These are phyloP conservation scores for Rhinatrema bivittatum DNA, from an alignment of 2,797 vertebrate species.

Conservation along the genomic window DNA sequence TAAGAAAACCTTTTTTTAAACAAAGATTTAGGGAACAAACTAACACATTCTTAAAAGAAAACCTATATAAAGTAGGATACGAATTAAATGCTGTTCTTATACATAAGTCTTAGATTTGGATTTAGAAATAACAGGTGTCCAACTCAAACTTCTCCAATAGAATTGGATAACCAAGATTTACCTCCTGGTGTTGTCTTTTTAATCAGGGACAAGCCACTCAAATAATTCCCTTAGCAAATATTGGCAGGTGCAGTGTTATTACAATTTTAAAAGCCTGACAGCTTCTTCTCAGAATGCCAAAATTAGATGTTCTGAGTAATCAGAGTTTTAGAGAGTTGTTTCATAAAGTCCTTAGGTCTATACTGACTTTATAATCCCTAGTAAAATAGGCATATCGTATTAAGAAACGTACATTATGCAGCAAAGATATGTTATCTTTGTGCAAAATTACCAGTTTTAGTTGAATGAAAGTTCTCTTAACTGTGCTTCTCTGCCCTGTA, in stretches of 20 bases:
- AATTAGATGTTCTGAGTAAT: too few relatives aligned
- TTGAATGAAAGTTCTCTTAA: too few relatives aligned
- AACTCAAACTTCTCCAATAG: neutral
- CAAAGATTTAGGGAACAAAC: constrained; percentile 10
- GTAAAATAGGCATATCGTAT: too few relatives aligned
- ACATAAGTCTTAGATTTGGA: neutral
- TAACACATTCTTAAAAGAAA: neutral
- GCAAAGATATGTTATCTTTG: too few relatives aligned
- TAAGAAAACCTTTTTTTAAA: too few relatives aligned
- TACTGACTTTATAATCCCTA: too few relatives aligned
- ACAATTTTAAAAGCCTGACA: neutral
- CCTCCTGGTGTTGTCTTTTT: neutral
- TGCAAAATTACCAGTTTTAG: too few relatives aligned
- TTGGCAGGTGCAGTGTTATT: neutral
- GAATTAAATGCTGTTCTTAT: neutral
- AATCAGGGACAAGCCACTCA: neutral
- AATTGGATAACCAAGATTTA: constrained; percentile 1
- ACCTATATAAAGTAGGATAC: neutral
- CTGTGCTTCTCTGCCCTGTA: too few relatives aligned
- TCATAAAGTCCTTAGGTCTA: too few relatives aligned
- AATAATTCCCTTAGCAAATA: neutral
- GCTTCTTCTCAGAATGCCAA: too few relatives aligned
- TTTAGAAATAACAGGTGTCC: neutral
- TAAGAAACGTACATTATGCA: too few relatives aligned
- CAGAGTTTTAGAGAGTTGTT: too few relatives aligned